Evolutionary conservation across 2,888 invertebrate genomes (phyloP), one percentile per base, ranked within the genome.

Genomic region (Leptogaster cylindrica): DNA sequence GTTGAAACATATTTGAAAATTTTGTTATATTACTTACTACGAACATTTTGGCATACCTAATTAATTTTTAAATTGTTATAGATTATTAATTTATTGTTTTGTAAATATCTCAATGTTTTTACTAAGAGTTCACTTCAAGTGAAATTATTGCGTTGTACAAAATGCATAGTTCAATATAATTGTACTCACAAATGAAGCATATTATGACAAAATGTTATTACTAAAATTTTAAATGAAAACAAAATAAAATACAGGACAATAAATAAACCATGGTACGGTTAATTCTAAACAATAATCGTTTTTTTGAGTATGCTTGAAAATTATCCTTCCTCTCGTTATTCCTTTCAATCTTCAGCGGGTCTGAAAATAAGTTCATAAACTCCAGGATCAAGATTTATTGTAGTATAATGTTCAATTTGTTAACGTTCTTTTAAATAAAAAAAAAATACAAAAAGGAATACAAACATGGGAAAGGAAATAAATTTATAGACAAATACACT

Each of bases 201-300:
- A 58, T 23, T 18, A 20, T 18, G 12, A 58, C 14, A 18, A 61
- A 61, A 61, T 44, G 61, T 61, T 61, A 61, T 61, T 44, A 61
- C 27, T 44, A 20, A 61, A 61, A 27, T 61, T 61, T 61, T 44
- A 61, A 61, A 39, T 44, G 27, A 41, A 61, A 44, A 63, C 52
- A 46, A 65, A 61, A 68, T 66, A 68, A 55, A 55, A 66, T 68
- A 68, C 68, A 66, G 68, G 68, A 68, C 68, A 68, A 68, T 68
- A 68, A 68, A 68, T 65, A 65, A 65, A 46, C 46, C 50, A 66
- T 50, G 58, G 61, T 68, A 65, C 48, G 51, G 52, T 27, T 39
- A 65, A 33, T 65, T 65, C 20, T 41, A 65, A 51, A 18, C 25
- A 33, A 25, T 46, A 2, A 20, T 2, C 5, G 6, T 2, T 46